These are phyloP conservation scores for Linnaemya tessellans DNA, from an alignment of 2,888 invertebrate genomes.

Conservation along the genomic window DNA sequence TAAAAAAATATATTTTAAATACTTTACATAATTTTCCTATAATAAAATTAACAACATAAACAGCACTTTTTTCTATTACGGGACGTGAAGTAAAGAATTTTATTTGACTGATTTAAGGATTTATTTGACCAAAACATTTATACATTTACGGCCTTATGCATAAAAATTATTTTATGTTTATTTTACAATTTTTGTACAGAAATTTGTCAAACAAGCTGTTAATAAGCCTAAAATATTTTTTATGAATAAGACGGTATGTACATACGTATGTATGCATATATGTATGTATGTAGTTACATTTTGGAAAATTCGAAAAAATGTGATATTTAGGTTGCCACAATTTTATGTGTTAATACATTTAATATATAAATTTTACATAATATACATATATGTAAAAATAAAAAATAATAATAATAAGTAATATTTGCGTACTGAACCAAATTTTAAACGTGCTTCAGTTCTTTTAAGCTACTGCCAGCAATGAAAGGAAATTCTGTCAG, in stretches of 20 bases:
- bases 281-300: neutral
- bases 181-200: too few species aligned
- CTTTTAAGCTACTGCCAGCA: too few species aligned
- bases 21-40: neutral
- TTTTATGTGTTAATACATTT: too few species aligned
- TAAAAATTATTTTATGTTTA: too few species aligned
- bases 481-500: too few species aligned
- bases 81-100: neutral
- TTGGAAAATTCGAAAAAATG: neutral
- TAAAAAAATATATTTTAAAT: neutral
- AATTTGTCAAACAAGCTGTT: too few species aligned
- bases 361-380: too few species aligned
- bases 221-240: too few species aligned
- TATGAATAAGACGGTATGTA: neutral
- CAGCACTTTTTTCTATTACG: slow-evolving; percentile 33
- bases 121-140: neutral
- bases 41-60: slow-evolving; percentile 41
- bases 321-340: slow-evolving; percentile 35
- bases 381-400: neutral
- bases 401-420: neutral
- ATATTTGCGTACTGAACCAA: neutral
- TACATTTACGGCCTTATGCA: neutral
- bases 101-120: slow-evolving; percentile 18
- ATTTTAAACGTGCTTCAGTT: too few species aligned
- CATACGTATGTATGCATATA: neutral